Conservation (phyloP, 2,113 vertebrate species). For the Meles meles region DNA sequence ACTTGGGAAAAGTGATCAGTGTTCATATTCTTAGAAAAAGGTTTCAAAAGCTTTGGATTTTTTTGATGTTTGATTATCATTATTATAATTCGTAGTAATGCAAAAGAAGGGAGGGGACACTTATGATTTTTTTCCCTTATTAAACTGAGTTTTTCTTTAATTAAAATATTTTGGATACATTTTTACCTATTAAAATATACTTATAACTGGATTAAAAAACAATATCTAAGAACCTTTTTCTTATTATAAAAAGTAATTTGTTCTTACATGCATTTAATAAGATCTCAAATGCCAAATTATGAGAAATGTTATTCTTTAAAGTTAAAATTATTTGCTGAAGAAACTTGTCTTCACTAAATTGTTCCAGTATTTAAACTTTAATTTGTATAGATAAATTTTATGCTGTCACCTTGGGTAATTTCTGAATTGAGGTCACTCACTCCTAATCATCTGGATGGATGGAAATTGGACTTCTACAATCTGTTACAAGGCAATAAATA, state of each 20-base stretch:
- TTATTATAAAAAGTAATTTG: background rate
- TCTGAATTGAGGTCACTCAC: background rate
- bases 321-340: background rate
- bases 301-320: background rate
- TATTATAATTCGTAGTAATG: background rate
- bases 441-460: background rate
- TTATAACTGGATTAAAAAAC: background rate
- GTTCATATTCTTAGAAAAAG: background rate
- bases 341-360: background rate
- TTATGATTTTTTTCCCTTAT: background rate
- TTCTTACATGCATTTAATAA: background rate
- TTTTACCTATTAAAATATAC: background rate
- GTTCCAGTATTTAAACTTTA: background rate
- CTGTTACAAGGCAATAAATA: background rate
- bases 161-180: background rate
- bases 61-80: background rate
- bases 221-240: background rate
- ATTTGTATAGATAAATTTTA: background rate
- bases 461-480: background rate
- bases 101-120: background rate
- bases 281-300: background rate
- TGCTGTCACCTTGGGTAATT: background rate
- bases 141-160: background rate
- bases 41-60: slow-evolving; percentile 21
- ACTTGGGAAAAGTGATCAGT: background rate